phyloP scores from a whole-genome alignment of 2,113 vertebrate genomes.

The Echinops telfairi region DNA sequence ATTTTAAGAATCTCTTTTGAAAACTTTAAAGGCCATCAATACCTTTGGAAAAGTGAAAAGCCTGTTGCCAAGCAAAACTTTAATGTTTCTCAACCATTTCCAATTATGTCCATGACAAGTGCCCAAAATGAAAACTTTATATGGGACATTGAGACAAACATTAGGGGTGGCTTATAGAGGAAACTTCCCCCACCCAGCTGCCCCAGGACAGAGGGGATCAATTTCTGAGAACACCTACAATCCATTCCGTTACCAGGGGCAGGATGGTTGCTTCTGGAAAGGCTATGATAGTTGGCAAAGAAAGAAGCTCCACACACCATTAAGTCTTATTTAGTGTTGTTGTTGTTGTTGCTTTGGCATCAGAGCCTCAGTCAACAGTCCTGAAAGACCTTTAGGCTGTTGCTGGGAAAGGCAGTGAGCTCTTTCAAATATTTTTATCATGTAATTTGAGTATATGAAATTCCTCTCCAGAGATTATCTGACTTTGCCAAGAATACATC shows the following conservation, averaged over 20 bases:
- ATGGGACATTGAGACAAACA: not conserved
- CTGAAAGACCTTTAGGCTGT: not conserved
- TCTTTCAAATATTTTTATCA: slow-evolving; percentile 31
- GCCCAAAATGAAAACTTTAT: not conserved
- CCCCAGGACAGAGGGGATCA: not conserved
- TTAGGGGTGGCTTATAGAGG: not conserved
- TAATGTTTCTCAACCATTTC: slow-evolving; percentile 9
- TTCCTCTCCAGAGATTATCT: not conserved
- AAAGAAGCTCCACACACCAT: not conserved
- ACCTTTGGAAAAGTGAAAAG: slow-evolving; percentile 57
- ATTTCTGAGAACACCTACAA: not conserved
- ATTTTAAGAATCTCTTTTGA: slow-evolving; percentile 44
- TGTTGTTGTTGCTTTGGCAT: not conserved
- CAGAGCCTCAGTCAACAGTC: not conserved
- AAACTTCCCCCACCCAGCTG: not conserved
- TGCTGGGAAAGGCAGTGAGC: not conserved
- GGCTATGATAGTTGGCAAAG: not conserved
- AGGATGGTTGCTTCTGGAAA: not conserved
- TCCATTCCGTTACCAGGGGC: not conserved
- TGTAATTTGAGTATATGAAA: slow-evolving; percentile 17
- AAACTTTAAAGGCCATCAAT: slow-evolving; percentile 40
- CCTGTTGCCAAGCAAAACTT: slow-evolving; percentile 52
- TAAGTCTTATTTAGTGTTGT: not conserved
- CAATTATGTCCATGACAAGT: not conserved
- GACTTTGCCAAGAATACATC: no score